Conservation (phyloP, 2,888 invertebrate species). For the Mimas tiliae region DNA sequence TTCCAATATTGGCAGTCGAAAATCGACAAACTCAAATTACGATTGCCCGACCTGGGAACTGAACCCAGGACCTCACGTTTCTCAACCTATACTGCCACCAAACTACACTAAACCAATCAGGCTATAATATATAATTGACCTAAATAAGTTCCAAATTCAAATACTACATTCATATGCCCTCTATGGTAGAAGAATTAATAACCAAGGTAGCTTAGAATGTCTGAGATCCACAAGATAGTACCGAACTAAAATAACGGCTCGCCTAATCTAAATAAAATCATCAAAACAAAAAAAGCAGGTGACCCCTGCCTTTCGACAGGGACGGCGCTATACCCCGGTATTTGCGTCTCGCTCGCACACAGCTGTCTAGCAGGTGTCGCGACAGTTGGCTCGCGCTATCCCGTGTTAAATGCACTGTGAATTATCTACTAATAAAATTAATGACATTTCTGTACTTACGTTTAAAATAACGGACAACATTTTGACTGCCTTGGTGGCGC, state of each 20-base stretch:
- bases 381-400: slow-evolving; percentile 18
- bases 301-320: background rate
- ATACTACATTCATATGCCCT: too few relatives aligned
- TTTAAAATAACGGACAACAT: background rate
- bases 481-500: background rate
- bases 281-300: slow-evolving; percentile 17
- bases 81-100: too few relatives aligned
- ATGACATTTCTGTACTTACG: background rate
- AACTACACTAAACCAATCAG: too few relatives aligned
- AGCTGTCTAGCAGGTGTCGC: slow-evolving; percentile 18
- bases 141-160: too few relatives aligned
- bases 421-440: background rate
- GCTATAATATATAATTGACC: too few relatives aligned
- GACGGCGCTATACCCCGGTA: slow-evolving; percentile 1
- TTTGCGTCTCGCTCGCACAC: background rate
- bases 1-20: too few relatives aligned
- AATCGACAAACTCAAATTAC: too few relatives aligned
- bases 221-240: too few relatives aligned
- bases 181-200: too few relatives aligned
- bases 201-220: too few relatives aligned
- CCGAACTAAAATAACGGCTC: slow-evolving; percentile 5
- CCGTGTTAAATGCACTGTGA: background rate
- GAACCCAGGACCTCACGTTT: too few relatives aligned
- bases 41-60: too few relatives aligned
- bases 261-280: slow-evolving; percentile 7